Base-by-base conservation (phyloP, 1,140 invertebrate species). In the Atta cephalotes region DNA sequence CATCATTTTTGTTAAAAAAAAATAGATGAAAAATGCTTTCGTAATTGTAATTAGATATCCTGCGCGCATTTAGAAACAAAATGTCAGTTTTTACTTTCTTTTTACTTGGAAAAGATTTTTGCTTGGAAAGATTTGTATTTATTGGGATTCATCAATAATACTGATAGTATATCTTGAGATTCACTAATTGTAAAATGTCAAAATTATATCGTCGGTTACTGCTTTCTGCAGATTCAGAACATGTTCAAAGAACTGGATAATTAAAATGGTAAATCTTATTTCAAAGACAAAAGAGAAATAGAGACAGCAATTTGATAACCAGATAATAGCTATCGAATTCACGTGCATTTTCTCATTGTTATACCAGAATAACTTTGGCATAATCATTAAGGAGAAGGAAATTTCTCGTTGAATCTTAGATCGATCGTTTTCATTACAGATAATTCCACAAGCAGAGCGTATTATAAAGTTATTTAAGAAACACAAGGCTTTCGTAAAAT, bases 281-380 rank as follows among this genome's bases (percentile, higher is more conserved):
- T 51, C 70, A 62, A 72, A 72, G 66, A 49, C 39, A 25, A 53
- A 76, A 84, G 28, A 74, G 80, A 63, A 49, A 5, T 74, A 60
- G 18, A 49, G 45, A 39, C 25, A 28, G 35, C 58, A 84, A 25
- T 60, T 62, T 74, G 56, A 76, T 62, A 76, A 84, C 16, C 56
- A 28, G 39, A 62, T 82, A 82, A 82, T 72, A 62, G 72, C 6
- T 82, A 14, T 82, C 80, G 25, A 84, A 84, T 82, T 82, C 39
- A 58, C 12, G 14, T 12, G 31, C 21, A 63, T 63, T 45, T 39
- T 10, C 7, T 25, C 14, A 49, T 35, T 76, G 53, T 82, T 82
- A 72, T 72, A 5, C 16, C 35, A 49, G 7, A 82, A 0, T 62
- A 53, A 6, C 21, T 45, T 6, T 45, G 39, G 9, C 18, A 60